These are phyloP conservation scores for Malthinus flaveolus DNA, from an alignment of 2,888 invertebrate genomes.

Conservation along the genomic window DNA sequence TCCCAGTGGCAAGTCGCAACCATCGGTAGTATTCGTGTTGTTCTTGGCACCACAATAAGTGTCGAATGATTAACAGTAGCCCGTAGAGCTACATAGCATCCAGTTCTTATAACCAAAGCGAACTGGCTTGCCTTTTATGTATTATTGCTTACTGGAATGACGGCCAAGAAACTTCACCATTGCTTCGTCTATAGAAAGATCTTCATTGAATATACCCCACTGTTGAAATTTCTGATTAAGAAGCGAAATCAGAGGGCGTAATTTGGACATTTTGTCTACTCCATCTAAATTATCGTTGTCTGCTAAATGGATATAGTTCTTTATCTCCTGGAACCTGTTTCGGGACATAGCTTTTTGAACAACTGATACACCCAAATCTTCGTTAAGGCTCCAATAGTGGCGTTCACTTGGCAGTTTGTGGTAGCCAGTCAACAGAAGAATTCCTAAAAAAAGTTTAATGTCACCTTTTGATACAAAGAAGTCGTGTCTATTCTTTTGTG, in stretches of 20 bases:
- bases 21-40: background rate
- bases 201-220: background rate
- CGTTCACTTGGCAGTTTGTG: constrained; percentile 6
- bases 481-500: constrained; percentile 3
- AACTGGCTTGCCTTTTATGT: constrained; percentile 39
- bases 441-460: constrained; percentile 1
- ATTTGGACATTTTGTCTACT: no score
- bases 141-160: constrained; percentile 36
- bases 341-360: constrained; percentile 2
- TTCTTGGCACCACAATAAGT: constrained; percentile 29
- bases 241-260: no score
- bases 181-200: constrained; percentile 8
- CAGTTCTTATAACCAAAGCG: constrained; percentile 41
- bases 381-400: constrained; percentile 2
- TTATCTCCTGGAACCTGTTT: constrained; percentile 12
- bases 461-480: background rate
- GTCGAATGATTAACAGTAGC: constrained; percentile 36
- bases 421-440: background rate
- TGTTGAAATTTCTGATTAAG: background rate
- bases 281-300: constrained; percentile 2
- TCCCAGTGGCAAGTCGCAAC: background rate
- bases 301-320: constrained; percentile 3
- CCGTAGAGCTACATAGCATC: constrained; percentile 34
- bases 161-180: constrained; percentile 9
- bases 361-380: constrained; percentile 5